phyloP scores from a whole-genome alignment of 2,113 vertebrate genomes.

The Tyrannus savana region DNA sequence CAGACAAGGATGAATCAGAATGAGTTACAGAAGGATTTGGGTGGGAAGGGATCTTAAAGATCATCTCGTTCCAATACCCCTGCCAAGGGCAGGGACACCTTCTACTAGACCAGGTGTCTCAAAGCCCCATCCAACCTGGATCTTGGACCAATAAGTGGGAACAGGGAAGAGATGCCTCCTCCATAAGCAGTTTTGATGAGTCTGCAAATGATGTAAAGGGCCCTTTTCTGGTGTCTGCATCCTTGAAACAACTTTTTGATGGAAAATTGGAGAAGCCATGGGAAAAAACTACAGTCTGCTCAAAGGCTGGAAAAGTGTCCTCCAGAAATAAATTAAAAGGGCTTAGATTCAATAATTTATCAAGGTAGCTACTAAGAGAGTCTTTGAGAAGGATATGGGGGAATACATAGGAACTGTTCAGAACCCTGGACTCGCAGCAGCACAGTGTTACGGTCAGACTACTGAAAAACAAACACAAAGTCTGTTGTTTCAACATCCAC shows the following conservation, averaged over 20 bases:
- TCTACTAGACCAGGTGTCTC: not conserved
- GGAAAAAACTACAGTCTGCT: not conserved
- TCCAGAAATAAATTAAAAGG: not conserved
- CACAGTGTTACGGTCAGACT: rapidly evolving
- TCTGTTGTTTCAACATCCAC: rapidly evolving
- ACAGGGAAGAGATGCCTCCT: not conserved
- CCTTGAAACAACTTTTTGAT: not conserved
- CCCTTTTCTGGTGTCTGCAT: not conserved
- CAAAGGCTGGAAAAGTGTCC: not conserved
- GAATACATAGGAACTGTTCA: not conserved
- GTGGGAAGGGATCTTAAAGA: not conserved
- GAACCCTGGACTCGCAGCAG: not conserved
- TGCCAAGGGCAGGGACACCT: not conserved
- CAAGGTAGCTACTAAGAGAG: not conserved
- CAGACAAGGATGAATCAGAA: not conserved
- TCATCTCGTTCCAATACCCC: not conserved
- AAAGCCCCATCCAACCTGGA: not conserved
- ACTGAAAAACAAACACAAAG: not conserved
- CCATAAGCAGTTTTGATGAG: not conserved
- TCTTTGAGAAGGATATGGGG: not conserved
- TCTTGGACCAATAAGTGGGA: not conserved
- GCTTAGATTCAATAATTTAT: not conserved
- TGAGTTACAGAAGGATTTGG: not conserved
- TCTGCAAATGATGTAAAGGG: not conserved
- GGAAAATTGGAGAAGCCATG: not conserved